Evolutionary conservation across 2,113 vertebrate species (phyloP), one percentile per base, ranked within the genome.

Genomic region (Oxygymnocypris stewartii): DNA sequence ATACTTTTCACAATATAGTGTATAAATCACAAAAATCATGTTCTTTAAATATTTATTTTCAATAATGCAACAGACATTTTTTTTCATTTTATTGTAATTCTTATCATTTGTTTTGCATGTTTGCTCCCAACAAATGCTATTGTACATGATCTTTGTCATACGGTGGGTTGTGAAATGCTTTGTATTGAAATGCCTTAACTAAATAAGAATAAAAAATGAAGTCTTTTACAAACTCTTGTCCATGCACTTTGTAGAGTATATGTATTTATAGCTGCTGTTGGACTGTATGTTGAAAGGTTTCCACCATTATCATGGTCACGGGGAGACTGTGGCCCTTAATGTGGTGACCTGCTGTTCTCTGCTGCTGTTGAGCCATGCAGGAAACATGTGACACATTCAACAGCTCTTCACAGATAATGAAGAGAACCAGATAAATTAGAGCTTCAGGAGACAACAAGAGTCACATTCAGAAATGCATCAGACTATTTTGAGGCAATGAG

Each of bases 181-280:
- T 95, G 94, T 94, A 95, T 94, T 95, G 94, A 94, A 95, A 92
- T 96, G 95, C 95, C 95, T 95, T 96, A 95, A 95, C 88, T 92
- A 71, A 93, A 93, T 93, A 94, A 90, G n/a, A 91, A 95, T 94
- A 92, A 92, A 95, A 92, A 90, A 91, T 85, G 8, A 92, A 85
- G 93, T 92, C 91, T 95, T 96, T 95, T 93, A 91, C 74, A 87
- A 84, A 84, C 82, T 44, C 28, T 49, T 47, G 37, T 31, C 16
- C 31, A 10, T 59, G 57, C 57, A 49, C 31, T 82, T 28, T 71
- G 59, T 6, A 67, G 85, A 47, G 51, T 9, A 59, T 37, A 47
- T 35, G 16, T n/a, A 12, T 65, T 31, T 82, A 49, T 81, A 25
- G 14, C 12, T 3, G 7, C 4, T n/a, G 51, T 16, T 79, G 37